Base-by-base conservation (phyloP, 2,888 invertebrate genomes). In the Netelia virgata region DNA sequence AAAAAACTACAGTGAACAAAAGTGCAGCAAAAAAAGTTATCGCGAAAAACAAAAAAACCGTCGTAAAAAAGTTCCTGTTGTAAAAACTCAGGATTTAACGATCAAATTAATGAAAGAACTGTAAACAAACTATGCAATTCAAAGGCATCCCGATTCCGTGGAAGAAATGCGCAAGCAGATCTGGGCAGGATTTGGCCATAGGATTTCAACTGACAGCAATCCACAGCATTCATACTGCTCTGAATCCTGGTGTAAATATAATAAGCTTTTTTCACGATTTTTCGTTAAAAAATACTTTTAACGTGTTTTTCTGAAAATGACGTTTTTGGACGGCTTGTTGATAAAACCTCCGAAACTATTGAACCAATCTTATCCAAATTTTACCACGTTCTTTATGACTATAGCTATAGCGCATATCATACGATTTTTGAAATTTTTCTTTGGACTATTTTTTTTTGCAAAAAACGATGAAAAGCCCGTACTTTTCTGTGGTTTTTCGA, bases 151-250 rank as follows among this genome's bases (percentile, higher is more conserved):
- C 11, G 55, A 83, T 83, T 80, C 76, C 36, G 64, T 85, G 10
- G 82, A 85, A 76, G 80, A 79, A 50, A 85, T 86, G 85, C 69
- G 76, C 61, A 79, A 66, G 59, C 79, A 85, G 73, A 84, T 86
- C 61, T 86, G 86, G 86, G 85, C 86, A 36, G 83, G 77, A 73
- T 85, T 66, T 55, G 85, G 78, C 73, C 86, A 86, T 74, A 81
- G 75, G 57, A 82, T 77, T 61, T 85, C 86, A 69, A 84, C 84
- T 11, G 86, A 87, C 68, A 73, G 63, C 69, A 87, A 87, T 28
- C 85, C 85, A 75, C 66, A 66, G 47, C 66, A 66, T 72, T 3
- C 57, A 18, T 57, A 57, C 18, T 57, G 57, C 16, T 57, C 18
- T 9, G 57, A 57, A 14, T 57, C 57, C n/a, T 66, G 76, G 76